Base-by-base conservation (phyloP, 2,888 invertebrate species). In the Iselma pallidipennis region DNA sequence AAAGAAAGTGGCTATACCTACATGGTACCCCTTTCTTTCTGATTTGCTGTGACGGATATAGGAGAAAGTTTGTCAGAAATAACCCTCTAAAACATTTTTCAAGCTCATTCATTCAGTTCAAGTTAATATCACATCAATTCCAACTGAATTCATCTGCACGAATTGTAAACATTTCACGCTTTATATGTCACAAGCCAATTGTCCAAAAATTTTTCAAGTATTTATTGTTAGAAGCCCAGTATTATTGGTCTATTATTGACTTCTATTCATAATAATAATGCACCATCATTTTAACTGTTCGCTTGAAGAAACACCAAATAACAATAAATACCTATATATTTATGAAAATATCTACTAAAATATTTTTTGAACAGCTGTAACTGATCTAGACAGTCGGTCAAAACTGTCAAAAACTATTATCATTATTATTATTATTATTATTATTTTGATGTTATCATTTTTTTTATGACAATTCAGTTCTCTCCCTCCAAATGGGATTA, bases 181-280 rank as follows among this genome's bases (percentile, higher is more conserved):
- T 55, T 55, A 51, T 60, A 28, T 49, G 48, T 45, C 55, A 37
- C 37, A 37, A n/a, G 14, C 1, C 45, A 14, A 37, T 59, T 59
- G 59, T 59, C 6, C 14, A 1, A 49, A 59, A 45, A n/a, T n/a
- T 50, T 55, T 59, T 59, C 50, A 59, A 59, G 55, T 59, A 55
- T 55, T 60, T 60, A 60, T 60, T 60, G 55, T 56, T 51, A 23
- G 42, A 26, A 12, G 28, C 60, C 50, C 55, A 55, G 19, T 49
- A 56, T n/a, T 60, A 55, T 60, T 56, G 60, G 60, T 49, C 60
- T 51, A 56, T 55, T 55, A 55, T 60, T 60, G 60, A 60, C 60
- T 60, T 49, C 51, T 56, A 50, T 60, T 60, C 55, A 60, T 45
- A 54, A 28, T 10, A 51, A 29, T 53, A 16, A 37, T 33, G 14